These are phyloP conservation scores for Clarias fuscus DNA, from an alignment of 2,797 vertebrate genomes.

Conservation along the genomic window DNA sequence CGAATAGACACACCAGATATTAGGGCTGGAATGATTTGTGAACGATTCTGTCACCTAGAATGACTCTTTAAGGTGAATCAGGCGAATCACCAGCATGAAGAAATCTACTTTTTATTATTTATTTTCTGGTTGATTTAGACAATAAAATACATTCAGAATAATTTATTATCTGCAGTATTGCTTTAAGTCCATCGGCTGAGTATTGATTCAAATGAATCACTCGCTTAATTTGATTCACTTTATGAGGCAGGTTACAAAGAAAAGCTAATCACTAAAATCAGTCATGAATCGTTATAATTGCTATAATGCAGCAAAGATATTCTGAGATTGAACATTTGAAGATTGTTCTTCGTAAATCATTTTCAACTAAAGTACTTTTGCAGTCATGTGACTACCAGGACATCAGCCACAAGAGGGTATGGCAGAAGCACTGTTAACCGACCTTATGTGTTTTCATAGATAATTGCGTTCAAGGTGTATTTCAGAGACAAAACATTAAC, in stretches of 20 bases:
- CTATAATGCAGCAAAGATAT: no score
- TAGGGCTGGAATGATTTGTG: not conserved
- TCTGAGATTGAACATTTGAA: not conserved
- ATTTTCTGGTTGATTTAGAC: not conserved
- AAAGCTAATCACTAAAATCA: not conserved
- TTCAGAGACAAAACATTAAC: no score
- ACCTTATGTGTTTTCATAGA: no score
- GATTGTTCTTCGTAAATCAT: not conserved
- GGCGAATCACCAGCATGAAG: not conserved
- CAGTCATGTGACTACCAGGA: no score
- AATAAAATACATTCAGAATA: no score
- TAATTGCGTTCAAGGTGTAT: no score
- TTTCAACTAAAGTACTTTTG: not conserved
- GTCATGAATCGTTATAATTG: not conserved
- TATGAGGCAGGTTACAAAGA: not conserved
- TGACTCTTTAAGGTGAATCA: not conserved
- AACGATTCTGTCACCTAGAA: not conserved
- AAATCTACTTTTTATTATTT: not conserved
- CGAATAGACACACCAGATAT: not conserved
- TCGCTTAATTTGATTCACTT: constrained; percentile 8
- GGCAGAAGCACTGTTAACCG: no score
- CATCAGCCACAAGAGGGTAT: no score
- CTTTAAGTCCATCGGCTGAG: not conserved
- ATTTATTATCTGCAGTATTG: not conserved
- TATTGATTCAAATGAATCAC: constrained; percentile 3